Conservation (phyloP, 2,888 invertebrate species). For the Acanthosepion lycidas region DNA sequence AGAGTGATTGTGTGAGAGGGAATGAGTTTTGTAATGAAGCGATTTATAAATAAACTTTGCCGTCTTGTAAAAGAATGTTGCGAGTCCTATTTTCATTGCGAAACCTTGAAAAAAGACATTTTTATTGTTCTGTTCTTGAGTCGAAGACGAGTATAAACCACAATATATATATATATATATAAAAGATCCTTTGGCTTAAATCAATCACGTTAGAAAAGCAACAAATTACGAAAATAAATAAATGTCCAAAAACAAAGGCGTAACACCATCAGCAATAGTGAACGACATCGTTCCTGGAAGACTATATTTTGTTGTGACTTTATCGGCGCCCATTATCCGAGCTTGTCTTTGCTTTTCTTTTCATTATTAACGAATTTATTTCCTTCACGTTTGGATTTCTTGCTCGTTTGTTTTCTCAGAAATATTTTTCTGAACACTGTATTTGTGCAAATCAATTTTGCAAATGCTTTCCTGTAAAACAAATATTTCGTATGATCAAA, state of each 20-base stretch:
- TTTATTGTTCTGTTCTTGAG: not conserved
- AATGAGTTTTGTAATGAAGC: not conserved
- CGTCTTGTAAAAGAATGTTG: not conserved
- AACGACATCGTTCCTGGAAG: not conserved
- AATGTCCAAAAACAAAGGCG: too few relatives aligned
- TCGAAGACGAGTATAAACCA: not conserved
- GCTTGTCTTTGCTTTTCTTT: not conserved
- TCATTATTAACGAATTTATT: too few relatives aligned
- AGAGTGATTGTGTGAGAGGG: too few relatives aligned
- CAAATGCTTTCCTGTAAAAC: too few relatives aligned
- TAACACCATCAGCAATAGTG: too few relatives aligned
- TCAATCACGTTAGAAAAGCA: not conserved
- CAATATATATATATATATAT: not conserved
- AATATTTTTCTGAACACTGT: too few relatives aligned
- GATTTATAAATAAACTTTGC: not conserved
- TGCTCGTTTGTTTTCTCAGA: too few relatives aligned
- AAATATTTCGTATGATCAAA: too few relatives aligned
- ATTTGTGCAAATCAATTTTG: too few relatives aligned
- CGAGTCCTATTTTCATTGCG: not conserved
- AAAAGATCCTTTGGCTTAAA: not conserved
- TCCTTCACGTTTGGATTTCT: too few relatives aligned
- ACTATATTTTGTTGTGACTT: not conserved
- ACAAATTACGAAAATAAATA: not conserved
- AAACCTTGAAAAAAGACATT: not conserved
- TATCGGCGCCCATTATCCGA: not conserved